These are phyloP conservation scores for Sternarchorhynchus goeldii DNA, from an alignment of 2,797 vertebrate genomes.

Conservation along the genomic window DNA sequence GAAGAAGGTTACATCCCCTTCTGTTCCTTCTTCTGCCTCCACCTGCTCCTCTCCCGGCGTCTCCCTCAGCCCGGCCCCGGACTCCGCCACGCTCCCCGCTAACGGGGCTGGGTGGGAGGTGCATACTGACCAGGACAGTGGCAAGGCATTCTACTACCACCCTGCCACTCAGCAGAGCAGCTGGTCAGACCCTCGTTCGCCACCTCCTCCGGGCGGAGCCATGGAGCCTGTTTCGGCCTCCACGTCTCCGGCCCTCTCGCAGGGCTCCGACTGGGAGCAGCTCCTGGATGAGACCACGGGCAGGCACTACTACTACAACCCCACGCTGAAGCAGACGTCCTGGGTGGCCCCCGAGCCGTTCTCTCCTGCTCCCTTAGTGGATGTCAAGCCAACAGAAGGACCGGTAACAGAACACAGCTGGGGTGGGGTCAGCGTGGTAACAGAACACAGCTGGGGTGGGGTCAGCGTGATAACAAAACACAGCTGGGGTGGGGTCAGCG, in stretches of 20 bases:
- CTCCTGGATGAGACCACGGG: slow-evolving; percentile 79
- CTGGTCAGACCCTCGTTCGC: slow-evolving; percentile 79
- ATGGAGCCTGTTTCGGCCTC: slow-evolving; percentile 59
- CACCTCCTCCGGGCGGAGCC: slow-evolving; percentile 25
- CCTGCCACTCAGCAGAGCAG: slow-evolving; percentile 77
- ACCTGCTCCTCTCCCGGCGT: slow-evolving; percentile 45
- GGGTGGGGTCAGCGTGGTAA: background rate
- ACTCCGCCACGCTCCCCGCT: slow-evolving; percentile 32
- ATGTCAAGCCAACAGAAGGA: slow-evolving; percentile 39
- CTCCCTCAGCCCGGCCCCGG: slow-evolving; percentile 45
- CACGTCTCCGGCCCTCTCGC: slow-evolving; percentile 57
- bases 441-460: background rate
- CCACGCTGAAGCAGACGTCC: slow-evolving; percentile 75
- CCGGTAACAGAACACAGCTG: slow-evolving; percentile 69
- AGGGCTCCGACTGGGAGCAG: slow-evolving; percentile 75
- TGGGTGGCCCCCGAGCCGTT: slow-evolving; percentile 73
- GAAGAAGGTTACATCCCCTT: slow-evolving; percentile 52
- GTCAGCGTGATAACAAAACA: background rate
- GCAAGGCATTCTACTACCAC: slow-evolving; percentile 82
- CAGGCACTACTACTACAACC: slow-evolving; percentile 82
- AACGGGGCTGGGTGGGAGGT: slow-evolving; percentile 78
- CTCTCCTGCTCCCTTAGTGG: slow-evolving; percentile 37
- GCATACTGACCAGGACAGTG: slow-evolving; percentile 76
- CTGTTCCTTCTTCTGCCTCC: slow-evolving; percentile 6
- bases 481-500: background rate